Evolutionary conservation across 2,888 invertebrate genomes (phyloP).

Genomic region (Enchytraeus crypticus): DNA sequence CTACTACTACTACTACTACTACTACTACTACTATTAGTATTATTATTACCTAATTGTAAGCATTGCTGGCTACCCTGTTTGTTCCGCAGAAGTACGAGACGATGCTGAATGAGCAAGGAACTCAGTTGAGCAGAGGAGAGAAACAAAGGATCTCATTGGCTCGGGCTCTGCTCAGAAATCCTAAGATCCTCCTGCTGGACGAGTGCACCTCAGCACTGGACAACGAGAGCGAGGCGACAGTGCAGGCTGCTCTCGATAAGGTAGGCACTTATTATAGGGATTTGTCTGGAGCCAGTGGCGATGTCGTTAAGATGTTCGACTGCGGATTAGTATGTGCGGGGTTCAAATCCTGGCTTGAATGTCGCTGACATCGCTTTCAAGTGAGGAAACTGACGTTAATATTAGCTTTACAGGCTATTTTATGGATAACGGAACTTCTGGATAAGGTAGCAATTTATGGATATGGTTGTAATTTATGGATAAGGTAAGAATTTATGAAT

Average conservation of each 20-base stretch:
- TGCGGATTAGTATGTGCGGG: no score
- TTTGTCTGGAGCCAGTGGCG: no score
- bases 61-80: not conserved
- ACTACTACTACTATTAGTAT: no score
- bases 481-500: no score
- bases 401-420: no score
- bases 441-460: no score
- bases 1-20: not conserved
- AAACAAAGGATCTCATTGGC: slow-evolving; percentile 51
- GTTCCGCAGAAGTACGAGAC: slow-evolving; percentile 47
- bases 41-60: slow-evolving; percentile 53
- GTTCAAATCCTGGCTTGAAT: no score
- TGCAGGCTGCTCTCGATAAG: slow-evolving; percentile 65
- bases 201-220: slow-evolving; percentile 80
- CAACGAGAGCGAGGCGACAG: slow-evolving; percentile 69
- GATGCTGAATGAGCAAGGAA: slow-evolving; percentile 47
- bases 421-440: no score
- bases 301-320: no score
- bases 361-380: no score
- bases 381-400: no score
- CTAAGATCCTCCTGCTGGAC: slow-evolving; percentile 61
- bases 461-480: no score
- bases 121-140: slow-evolving; percentile 48
- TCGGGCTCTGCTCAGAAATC: slow-evolving; percentile 56
- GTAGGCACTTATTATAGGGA: slow-evolving; percentile 38